These are phyloP conservation scores for Sialia sialis DNA, from an alignment of 2,113 vertebrate species.

Conservation along the genomic window DNA sequence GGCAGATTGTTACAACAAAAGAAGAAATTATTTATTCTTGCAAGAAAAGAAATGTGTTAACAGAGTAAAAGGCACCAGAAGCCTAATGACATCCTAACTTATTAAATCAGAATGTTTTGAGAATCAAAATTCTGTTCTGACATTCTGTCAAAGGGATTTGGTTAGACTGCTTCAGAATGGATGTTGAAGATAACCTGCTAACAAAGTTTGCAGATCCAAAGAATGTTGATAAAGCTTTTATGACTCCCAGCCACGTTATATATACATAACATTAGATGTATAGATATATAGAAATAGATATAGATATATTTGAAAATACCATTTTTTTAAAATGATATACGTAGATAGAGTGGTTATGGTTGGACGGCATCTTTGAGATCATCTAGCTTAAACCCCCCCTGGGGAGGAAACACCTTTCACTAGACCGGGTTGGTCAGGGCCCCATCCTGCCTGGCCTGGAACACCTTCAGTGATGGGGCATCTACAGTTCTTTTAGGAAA, in stretches of 20 bases:
- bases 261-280: not conserved
- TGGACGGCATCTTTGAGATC: not conserved
- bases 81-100: not conserved
- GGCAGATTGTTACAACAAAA: not conserved
- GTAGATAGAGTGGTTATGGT: not conserved
- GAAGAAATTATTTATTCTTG: not conserved
- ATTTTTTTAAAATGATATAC: rapidly evolving
- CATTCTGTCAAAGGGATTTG: not conserved
- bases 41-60: not conserved
- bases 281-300: too few species aligned
- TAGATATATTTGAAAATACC: not conserved
- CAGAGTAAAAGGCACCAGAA: not conserved
- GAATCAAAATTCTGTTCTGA: not conserved
- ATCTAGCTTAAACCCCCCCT: not conserved
- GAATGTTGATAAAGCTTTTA: not conserved
- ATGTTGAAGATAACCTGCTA: not conserved
- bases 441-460: not conserved
- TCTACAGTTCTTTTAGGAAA: not conserved
- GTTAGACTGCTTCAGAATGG: not conserved
- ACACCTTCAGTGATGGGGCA: not conserved
- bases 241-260: not conserved
- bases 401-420: not conserved
- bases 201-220: not conserved
- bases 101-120: not conserved
- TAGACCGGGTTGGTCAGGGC: not conserved